Evolutionary conservation across 1,140 invertebrate species (phyloP), one percentile per base, ranked within the genome.

Genomic region (Drosophila quadrilineata): DNA sequence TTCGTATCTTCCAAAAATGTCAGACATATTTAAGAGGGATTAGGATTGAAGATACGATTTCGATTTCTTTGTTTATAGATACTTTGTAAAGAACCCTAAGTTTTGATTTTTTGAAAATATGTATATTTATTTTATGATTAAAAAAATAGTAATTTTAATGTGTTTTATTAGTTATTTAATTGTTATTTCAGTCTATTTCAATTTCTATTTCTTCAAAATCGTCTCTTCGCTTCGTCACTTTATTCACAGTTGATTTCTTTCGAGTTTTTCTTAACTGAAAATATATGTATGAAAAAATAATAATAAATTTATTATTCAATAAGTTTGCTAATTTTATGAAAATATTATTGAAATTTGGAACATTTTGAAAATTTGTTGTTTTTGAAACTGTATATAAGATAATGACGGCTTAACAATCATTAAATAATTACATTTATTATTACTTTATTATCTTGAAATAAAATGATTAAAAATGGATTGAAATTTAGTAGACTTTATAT

Each of bases 211-310:
- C 9, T 40, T 12, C 31, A 56, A 16, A 6, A 49, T 35, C 8
- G 52, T 46, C 40, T 57, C 57, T 10, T 48, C 48, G 6, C 48
- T 57, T 49, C n/a, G n/a, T n/a, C n/a, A n/a, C n/a, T n/a, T n/a
- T n/a, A n/a, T n/a, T n/a, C n/a, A n/a, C n/a, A n/a, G 41, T 24
- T 9, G 35, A 12, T 14, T 8, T 33, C 10, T 22, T 31, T 41
- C n/a, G 14, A 4, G 10, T 24, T 10, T 21, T 38, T 38, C 3
- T 12, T 2, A 10, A 14, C 41, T 63, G 19, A 10, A 26, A 52
- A 26, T n/a, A n/a, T n/a, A n/a, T n/a, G n/a, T n/a, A n/a, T n/a
- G n/a, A 46, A 31, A n/a, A 46, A n/a, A 46, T 29, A 19, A 10
- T 29, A 17, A 17, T 14, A 24, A 38, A 14, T 28, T 9, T 28